These are phyloP conservation scores for Pomacea canaliculata DNA, from an alignment of 2,888 invertebrate species.

Conservation along the genomic window DNA sequence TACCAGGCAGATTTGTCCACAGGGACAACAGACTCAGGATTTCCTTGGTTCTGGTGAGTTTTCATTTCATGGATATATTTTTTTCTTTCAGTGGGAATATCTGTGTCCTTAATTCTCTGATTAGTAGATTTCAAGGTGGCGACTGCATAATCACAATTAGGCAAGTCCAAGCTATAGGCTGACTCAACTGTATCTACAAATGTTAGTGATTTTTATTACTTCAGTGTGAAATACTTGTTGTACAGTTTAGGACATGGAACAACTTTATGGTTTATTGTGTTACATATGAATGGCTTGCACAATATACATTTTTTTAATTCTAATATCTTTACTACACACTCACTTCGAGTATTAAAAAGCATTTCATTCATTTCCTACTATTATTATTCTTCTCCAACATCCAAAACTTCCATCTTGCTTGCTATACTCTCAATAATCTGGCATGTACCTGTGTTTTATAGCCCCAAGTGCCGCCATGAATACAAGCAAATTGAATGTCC, in stretches of 20 bases:
- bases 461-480: constrained; percentile 83
- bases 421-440: not conserved
- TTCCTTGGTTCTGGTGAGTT: constrained; percentile 68
- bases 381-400: not conserved
- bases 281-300: not conserved
- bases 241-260: too few relatives aligned
- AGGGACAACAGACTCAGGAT: constrained; percentile 47
- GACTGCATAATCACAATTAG: too few relatives aligned
- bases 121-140: too few relatives aligned
- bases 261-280: too few relatives aligned
- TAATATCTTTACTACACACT: not conserved
- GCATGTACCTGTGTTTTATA: constrained; percentile 30
- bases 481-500: constrained; percentile 80
- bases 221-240: too few relatives aligned
- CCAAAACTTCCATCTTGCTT: not conserved
- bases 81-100: not conserved
- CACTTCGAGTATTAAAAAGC: too few relatives aligned
- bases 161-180: too few relatives aligned
- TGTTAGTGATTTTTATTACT: too few relatives aligned
- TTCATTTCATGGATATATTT: not conserved
- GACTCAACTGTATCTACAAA: too few relatives aligned
- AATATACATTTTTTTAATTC: not conserved
- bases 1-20: constrained; percentile 49
- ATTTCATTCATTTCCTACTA: not conserved
- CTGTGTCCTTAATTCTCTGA: not conserved